Conservation (phyloP, 2,888 invertebrate genomes). For the Diogma glabrata region DNA sequence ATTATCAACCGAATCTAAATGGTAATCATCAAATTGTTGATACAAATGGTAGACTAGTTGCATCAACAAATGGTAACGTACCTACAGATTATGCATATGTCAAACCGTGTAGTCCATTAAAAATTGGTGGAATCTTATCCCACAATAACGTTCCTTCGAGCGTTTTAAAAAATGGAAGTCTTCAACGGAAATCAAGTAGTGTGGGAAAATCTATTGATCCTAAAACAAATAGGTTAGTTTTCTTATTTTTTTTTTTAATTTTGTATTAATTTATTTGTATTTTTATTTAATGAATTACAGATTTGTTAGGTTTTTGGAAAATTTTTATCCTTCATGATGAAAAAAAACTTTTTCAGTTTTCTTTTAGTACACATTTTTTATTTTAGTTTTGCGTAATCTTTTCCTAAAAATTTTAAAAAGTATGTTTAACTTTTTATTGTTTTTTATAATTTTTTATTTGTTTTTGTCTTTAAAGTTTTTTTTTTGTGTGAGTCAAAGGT, state of each 20-base stretch:
- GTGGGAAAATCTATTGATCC: constrained; percentile 21
- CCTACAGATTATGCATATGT: constrained; percentile 36
- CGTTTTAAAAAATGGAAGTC: neutral
- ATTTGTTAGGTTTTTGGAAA: constrained; percentile 1
- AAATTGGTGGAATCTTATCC: constrained; percentile 26
- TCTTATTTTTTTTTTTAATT: neutral
- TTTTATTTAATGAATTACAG: neutral
- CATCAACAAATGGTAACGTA: neutral
- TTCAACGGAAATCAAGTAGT: constrained; percentile 22
- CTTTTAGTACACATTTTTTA: no score
- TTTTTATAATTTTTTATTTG: no score
- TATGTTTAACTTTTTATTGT: no score
- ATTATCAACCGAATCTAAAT: neutral
- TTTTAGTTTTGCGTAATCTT: no score
- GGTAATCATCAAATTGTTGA: constrained; percentile 7
- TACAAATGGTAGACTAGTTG: constrained; percentile 12
- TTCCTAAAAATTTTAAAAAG: no score
- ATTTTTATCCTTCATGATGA: neutral
- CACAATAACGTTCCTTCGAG: constrained; percentile 21
- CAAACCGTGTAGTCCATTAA: constrained; percentile 36
- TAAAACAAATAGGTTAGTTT: constrained; percentile 15
- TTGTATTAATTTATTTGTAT: neutral
- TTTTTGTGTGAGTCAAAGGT: no score
- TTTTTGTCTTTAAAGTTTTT: no score
- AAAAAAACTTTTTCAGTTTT: neutral